phyloP scores from a whole-genome alignment of 1,140 invertebrate genomes.

The Mamestra configurata region DNA sequence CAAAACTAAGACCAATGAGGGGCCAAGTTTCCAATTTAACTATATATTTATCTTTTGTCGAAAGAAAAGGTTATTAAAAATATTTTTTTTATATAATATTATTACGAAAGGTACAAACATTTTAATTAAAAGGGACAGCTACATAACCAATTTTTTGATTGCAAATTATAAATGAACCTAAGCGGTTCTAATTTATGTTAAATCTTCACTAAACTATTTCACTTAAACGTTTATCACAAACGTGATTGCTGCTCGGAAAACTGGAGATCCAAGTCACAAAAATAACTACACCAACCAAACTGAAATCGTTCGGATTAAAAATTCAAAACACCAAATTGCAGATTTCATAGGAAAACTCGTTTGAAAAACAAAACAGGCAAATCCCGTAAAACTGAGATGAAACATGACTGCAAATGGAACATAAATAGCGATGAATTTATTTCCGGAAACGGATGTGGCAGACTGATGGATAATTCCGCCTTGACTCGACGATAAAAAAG shows the following conservation, averaged over 20 bases:
- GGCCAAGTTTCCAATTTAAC: too few species aligned
- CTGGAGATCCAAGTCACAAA: not conserved
- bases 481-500: not conserved
- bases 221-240: too few species aligned
- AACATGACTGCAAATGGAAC: constrained; percentile 19
- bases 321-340: not conserved
- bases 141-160: too few species aligned
- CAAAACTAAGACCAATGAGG: too few species aligned
- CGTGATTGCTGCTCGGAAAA: not conserved
- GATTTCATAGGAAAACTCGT: constrained; percentile 26
- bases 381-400: constrained; percentile 27
- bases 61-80: too few species aligned
- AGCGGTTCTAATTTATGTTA: too few species aligned
- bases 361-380: constrained; percentile 16
- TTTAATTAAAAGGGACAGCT: too few species aligned
- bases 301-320: not conserved
- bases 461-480: constrained; percentile 5
- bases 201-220: too few species aligned
- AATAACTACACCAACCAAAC: not conserved
- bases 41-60: too few species aligned
- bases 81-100: too few species aligned
- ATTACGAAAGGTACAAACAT: too few species aligned
- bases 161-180: too few species aligned
- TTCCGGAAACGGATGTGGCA: not conserved
- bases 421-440: constrained; percentile 20